Conservation (phyloP, 2,797 vertebrate species). For the Threskiornis aethiopicus region DNA sequence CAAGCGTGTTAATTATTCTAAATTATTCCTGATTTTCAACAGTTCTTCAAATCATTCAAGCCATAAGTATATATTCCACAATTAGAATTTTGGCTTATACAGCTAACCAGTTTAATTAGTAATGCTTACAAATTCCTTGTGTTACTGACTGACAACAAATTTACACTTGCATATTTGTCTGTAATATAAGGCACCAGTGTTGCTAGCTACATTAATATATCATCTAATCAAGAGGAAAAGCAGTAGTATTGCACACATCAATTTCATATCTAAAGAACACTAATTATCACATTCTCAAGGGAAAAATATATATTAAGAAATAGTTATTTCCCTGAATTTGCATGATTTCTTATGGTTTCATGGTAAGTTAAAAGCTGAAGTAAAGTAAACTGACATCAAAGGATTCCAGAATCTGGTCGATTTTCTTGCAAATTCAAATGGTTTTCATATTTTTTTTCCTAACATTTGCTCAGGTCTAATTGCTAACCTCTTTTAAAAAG, state of each 20-base stretch:
- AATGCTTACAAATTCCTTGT: background rate
- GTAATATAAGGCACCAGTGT: background rate
- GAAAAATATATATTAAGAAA: background rate
- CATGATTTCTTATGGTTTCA: background rate
- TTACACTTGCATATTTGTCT: background rate
- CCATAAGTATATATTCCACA: background rate
- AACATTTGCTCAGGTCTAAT: background rate
- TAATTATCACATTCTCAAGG: background rate
- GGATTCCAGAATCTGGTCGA: background rate
- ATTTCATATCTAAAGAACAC: background rate
- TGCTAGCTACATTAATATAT: background rate
- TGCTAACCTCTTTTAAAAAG: background rate
- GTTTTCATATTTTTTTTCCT: background rate
- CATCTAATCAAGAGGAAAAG: background rate
- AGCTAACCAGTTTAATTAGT: background rate
- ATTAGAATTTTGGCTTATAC: background rate
- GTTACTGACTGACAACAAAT: background rate
- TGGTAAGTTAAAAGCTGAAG: background rate
- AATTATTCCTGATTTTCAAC: background rate
- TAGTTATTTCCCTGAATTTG: background rate
- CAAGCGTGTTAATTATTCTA: background rate
- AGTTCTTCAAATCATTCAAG: background rate
- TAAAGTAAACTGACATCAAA: background rate
- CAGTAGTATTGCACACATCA: background rate
- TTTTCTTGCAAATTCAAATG: background rate